phyloP scores from a whole-genome alignment of 1,140 invertebrate genomes.

The Lepidotrigona ventralis region DNA sequence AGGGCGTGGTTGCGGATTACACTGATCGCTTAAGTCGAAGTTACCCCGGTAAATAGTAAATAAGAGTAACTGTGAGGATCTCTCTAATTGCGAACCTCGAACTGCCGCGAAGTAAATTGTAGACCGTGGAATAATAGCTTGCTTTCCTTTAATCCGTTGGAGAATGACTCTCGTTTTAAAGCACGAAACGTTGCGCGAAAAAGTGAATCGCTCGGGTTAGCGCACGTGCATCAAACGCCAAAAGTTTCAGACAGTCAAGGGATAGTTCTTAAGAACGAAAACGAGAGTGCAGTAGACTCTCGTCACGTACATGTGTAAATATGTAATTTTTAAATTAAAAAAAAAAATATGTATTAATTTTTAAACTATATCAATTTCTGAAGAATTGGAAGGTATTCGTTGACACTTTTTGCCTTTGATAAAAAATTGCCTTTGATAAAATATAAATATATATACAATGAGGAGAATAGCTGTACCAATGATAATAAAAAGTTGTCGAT shows the following conservation, averaged over 20 bases:
- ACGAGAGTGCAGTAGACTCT: neutral
- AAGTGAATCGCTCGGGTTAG: neutral
- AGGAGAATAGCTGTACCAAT: no score
- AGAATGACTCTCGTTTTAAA: neutral
- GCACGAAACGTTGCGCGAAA: neutral
- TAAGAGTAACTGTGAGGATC: neutral
- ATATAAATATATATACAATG: no score
- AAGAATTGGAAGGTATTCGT: no score
- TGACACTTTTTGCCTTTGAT: no score
- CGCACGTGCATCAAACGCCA: neutral
- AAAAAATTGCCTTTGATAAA: no score
- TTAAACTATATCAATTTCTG: no score
- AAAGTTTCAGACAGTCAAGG: neutral
- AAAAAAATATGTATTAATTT: no score
- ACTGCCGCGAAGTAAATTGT: neutral
- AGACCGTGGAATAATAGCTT: conserved; percentile 13
- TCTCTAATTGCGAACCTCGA: conserved; percentile 5
- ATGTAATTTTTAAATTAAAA: no score
- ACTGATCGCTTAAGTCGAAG: neutral
- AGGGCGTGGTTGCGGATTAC: neutral
- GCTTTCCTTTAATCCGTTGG: conserved; percentile 15
- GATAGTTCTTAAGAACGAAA: neutral
- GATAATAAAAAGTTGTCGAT: no score
- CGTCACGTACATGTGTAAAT: neutral
- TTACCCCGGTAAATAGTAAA: conserved; percentile 4